Base-by-base conservation (phyloP, 2,113 vertebrate genomes). In the Hemichromis elongatus region DNA sequence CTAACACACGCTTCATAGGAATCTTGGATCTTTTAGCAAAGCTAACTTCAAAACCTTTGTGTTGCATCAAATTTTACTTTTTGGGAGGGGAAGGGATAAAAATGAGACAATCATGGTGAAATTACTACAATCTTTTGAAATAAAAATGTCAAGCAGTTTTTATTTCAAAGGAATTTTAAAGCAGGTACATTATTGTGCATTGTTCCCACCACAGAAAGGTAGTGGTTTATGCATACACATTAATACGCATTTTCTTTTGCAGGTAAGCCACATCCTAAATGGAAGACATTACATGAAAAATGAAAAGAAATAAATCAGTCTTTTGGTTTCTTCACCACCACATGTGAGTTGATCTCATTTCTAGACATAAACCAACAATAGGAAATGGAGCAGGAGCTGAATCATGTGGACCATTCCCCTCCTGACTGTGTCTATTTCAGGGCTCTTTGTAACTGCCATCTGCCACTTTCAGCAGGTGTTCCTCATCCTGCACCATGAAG, bases 401-500 rank as follows among this genome's bases (percentile, higher is more conserved):
- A 66, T 86, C 42, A 57, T 61, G 24, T 9, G 56, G 30, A 16
- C 24, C 47, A 3, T 55, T 83, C 59, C 82, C 54, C 77, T 83
- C 53, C 26, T 55, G 79, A 19, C 28, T 8, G 2, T 9, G 2
- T 85, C 92, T 88, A 83, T 86, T 88, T 92, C 84, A 87, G 88
- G 80, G 30, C 82, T 80, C 57, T 81, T 84, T 47, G 75, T 19
- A 68, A 79, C 83, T 75, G 68, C 86, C 91, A 92, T 91, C 90
- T 92, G 92, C 73, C 88, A 80, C 82, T 79, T 87, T 70, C 88
- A 85, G 89, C 91, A 91, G 90, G 92, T 93, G 89, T 85, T 88
- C 81, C 57, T 86, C 68, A 73, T 88, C 80, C 87, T 55, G 79
- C 86, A 54, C 84, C 90, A 30, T 35, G 80, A 85, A 86, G 82